Evolutionary conservation across 2,797 vertebrate genomes (phyloP).

Genomic region (Cuniculus paca): DNA sequence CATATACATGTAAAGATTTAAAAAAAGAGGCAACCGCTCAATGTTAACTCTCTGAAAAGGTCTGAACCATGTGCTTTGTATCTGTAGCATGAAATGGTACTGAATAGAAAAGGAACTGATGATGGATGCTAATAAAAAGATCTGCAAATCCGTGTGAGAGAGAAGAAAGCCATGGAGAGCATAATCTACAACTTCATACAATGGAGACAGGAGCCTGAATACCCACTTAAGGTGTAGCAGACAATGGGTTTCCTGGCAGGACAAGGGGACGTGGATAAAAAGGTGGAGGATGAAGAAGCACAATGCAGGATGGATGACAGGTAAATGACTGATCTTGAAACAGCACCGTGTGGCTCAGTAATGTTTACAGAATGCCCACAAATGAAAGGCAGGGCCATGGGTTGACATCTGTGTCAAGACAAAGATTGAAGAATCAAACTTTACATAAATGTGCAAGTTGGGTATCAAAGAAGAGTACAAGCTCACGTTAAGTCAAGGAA

Average conservation of each 20-base stretch:
- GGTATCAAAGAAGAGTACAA: not conserved
- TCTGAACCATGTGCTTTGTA: not conserved
- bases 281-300: not conserved
- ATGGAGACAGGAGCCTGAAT: not conserved
- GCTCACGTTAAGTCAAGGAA: slow-evolving; percentile 38
- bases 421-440: no score
- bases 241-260: not conserved
- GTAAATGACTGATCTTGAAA: not conserved
- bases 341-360: not conserved
- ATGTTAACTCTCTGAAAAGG: not conserved
- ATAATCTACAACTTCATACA: not conserved
- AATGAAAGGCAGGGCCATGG: not conserved
- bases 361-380: not conserved
- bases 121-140: not conserved
- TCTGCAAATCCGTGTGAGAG: not conserved
- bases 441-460: accelerated
- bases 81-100: not conserved
- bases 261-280: not conserved
- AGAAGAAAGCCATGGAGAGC: not conserved
- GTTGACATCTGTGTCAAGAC: accelerated
- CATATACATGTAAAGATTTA: not conserved
- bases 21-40: not conserved
- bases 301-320: not conserved
- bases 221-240: not conserved
- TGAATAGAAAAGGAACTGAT: not conserved